Evolutionary conservation across 2,797 vertebrate species (phyloP).

Genomic region (Spinus pinus): DNA sequence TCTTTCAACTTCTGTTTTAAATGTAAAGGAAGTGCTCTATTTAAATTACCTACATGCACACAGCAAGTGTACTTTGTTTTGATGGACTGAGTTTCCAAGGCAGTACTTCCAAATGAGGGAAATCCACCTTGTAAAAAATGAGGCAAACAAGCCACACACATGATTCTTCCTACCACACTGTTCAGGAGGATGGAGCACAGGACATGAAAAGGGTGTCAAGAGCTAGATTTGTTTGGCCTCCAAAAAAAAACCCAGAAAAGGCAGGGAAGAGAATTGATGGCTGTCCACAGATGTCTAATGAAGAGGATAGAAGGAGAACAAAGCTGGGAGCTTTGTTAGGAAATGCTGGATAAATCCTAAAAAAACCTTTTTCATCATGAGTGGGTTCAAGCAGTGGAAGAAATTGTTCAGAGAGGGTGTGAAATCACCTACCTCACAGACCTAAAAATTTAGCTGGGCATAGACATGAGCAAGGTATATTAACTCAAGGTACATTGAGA

Average conservation of each 20-base stretch:
- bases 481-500: background rate
- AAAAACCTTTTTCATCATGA: background rate
- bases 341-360: background rate
- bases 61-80: background rate
- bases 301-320: background rate
- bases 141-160: background rate
- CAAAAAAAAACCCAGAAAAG: background rate
- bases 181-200: background rate
- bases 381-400: background rate
- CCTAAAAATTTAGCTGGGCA: background rate
- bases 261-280: fast-evolving
- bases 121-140: background rate
- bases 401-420: background rate
- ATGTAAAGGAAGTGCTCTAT: background rate
- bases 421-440: background rate
- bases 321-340: background rate
- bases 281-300: background rate
- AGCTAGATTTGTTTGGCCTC: background rate
- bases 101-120: background rate
- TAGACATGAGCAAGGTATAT: background rate
- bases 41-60: background rate
- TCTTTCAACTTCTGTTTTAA: background rate
- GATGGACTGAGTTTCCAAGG: background rate
- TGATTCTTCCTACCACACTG: background rate
- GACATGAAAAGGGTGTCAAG: fast-evolving